A percentile compares a stretch with the other conserved stretches of the same genome.
Conservation (phyloP, 2,888 invertebrate genomes). For the Folsomia candida region DNA sequence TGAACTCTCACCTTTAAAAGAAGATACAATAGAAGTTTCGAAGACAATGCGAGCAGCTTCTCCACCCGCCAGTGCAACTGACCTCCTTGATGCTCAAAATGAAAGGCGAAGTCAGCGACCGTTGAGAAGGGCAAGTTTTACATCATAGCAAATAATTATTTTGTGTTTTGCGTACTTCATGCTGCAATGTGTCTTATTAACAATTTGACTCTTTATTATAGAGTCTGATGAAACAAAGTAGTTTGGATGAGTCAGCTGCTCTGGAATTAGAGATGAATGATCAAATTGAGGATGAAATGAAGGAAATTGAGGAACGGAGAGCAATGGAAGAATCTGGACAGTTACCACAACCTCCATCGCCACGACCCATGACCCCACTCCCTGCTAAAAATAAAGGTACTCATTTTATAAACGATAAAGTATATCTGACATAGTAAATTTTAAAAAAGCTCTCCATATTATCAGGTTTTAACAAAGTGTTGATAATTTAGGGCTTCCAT, state of each 20-base stretch:
- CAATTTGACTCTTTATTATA: conserved; percentile 53
- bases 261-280: conserved; percentile 69
- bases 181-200: background rate
- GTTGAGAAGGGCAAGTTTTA: conserved; percentile 64
- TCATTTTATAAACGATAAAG: too few species aligned
- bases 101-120: conserved; percentile 70
- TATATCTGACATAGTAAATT: too few species aligned
- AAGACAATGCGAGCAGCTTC: conserved; percentile 91
- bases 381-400: conserved; percentile 53
- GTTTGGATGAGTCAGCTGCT: conserved; percentile 77
- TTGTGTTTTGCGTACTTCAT: background rate
- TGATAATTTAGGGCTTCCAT: conserved; percentile 76
- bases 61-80: conserved; percentile 88
- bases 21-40: conserved; percentile 93
- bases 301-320: conserved; percentile 55
- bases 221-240: conserved; percentile 87
- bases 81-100: conserved; percentile 81
- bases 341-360: conserved; percentile 58
- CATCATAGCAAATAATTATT: too few species aligned
- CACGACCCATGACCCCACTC: conserved; percentile 59
- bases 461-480: too few species aligned
- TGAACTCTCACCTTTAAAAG: conserved; percentile 73
- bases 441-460: too few species aligned
- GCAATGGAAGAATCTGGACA: conserved; percentile 55
- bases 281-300: conserved; percentile 55